These are phyloP conservation scores for Conistra vaccinii DNA, from an alignment of 2,888 invertebrate species.

Conservation along the genomic window DNA sequence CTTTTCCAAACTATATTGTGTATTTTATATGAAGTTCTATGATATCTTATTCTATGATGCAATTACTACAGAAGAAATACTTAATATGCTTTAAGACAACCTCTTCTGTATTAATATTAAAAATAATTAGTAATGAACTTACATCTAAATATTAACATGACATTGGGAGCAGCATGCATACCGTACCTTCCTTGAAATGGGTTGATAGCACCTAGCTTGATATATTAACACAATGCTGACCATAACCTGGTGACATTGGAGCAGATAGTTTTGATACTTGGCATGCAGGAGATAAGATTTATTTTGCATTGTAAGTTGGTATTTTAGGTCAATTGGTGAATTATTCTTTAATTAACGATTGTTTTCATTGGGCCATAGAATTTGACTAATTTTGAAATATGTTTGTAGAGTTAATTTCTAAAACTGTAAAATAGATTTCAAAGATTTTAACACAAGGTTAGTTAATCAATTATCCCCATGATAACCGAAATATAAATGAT, in stretches of 20 bases:
- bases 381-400: not conserved
- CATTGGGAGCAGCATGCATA: conserved; percentile 55
- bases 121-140: conserved; percentile 26
- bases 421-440: not conserved
- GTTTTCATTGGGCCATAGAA: not conserved
- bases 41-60: not conserved
- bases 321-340: not conserved
- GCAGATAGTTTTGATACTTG: conserved; percentile 50
- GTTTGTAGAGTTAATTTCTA: no score
- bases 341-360: not conserved
- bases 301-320: not conserved
- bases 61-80: not conserved
- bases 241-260: conserved; percentile 38
- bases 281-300: not conserved
- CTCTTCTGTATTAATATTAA: not conserved
- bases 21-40: not conserved
- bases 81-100: not conserved
- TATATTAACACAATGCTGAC: conserved; percentile 50
- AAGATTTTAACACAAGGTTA: not conserved
- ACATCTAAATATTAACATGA: conserved; percentile 30
- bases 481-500: not conserved
- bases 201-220: conserved; percentile 26
- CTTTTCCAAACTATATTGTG: not conserved
- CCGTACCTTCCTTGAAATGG: conserved; percentile 47
- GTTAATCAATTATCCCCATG: no score